Conservation (phyloP, 1,140 invertebrate genomes). For the Apis florea region DNA sequence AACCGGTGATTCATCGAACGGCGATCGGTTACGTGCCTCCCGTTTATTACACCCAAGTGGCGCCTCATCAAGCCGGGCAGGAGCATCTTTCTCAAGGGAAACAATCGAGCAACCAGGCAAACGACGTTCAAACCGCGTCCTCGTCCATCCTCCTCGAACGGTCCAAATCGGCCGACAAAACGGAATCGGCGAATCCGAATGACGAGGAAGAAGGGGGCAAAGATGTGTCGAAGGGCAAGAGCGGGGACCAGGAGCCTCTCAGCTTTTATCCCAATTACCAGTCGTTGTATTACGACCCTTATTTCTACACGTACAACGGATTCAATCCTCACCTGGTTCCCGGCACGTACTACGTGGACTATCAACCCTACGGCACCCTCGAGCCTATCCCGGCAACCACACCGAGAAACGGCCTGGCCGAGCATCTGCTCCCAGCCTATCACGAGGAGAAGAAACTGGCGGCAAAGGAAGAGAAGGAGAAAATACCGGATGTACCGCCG, state of each 20-base stretch:
- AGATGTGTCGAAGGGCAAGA: slow-evolving; percentile 27
- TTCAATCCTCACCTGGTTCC: slow-evolving; percentile 68
- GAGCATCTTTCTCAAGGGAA: slow-evolving; percentile 47
- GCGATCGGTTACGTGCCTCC: slow-evolving; percentile 81
- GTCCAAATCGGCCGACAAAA: background rate
- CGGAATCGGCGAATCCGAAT: background rate
- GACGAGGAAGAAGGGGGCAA: background rate
- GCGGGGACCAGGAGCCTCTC: slow-evolving; percentile 62
- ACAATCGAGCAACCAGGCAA: background rate
- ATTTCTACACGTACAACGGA: slow-evolving; percentile 73
- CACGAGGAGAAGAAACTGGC: slow-evolving; percentile 56
- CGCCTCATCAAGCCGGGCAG: slow-evolving; percentile 62
- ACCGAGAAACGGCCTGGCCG: slow-evolving; percentile 41
- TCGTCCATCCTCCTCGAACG: background rate
- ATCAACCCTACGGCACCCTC: slow-evolving; percentile 64
- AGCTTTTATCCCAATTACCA: slow-evolving; percentile 76
- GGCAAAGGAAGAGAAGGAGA: slow-evolving; percentile 42
- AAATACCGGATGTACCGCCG: slow-evolving; percentile 71
- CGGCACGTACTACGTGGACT: slow-evolving; percentile 68
- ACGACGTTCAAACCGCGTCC: slow-evolving; percentile 8
- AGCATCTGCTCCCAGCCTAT: slow-evolving; percentile 58
- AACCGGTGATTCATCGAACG: slow-evolving; percentile 84
- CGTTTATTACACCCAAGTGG: slow-evolving; percentile 72
- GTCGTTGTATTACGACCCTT: slow-evolving; percentile 75
- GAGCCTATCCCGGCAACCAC: slow-evolving; percentile 57